phyloP scores from a whole-genome alignment of 1,140 invertebrate genomes.

The Gyrodactylus salaris region DNA sequence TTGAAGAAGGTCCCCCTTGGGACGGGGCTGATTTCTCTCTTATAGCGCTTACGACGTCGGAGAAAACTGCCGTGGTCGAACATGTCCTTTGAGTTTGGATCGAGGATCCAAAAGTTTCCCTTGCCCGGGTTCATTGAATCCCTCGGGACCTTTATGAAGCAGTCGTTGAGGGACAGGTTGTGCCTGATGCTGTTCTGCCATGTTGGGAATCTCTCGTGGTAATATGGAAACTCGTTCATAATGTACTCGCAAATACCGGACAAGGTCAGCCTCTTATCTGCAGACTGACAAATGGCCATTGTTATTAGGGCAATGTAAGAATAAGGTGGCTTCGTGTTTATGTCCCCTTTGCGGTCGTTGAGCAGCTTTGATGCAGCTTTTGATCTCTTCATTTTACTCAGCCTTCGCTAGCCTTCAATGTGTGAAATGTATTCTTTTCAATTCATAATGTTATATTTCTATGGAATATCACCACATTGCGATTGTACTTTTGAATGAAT shows the following conservation, averaged over 20 bases:
- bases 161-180: constrained; percentile 85
- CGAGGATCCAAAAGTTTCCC: constrained; percentile 92
- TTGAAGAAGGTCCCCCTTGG: no score
- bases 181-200: constrained; percentile 60
- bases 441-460: no score
- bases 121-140: constrained; percentile 93
- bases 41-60: constrained; percentile 63
- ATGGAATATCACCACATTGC: no score
- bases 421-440: no score
- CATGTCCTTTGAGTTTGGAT: constrained; percentile 85
- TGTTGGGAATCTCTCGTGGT: constrained; percentile 19
- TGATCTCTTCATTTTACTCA: no score
- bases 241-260: constrained; percentile 96
- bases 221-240: constrained; percentile 53
- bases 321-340: constrained; percentile 62
- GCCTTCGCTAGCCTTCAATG: no score
- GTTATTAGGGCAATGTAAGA: constrained; percentile 89
- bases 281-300: constrained; percentile 84
- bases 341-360: no score
- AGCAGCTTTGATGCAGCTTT: no score
- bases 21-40: constrained; percentile 46
- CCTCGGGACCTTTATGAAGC: constrained; percentile 85
- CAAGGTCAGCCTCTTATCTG: constrained; percentile 67
- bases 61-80: constrained; percentile 95
- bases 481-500: no score